Conservation (phyloP, 2,888 invertebrate species). For the Lepidochitona cinerea region DNA sequence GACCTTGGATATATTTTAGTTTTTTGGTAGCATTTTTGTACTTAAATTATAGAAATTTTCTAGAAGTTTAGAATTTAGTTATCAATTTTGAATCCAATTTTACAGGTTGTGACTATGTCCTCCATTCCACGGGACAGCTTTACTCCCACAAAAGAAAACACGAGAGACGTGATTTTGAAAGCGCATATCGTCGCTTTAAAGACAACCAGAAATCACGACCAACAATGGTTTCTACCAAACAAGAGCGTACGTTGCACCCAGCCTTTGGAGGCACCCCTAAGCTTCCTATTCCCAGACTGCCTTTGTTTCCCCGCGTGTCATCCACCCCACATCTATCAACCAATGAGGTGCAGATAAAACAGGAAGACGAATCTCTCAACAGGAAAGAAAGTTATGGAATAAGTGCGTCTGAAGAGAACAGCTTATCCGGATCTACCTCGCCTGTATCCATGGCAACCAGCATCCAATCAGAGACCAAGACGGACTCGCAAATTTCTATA, state of each 20-base stretch:
- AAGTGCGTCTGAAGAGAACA: not conserved
- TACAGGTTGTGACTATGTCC: constrained; percentile 87
- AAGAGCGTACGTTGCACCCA: not conserved
- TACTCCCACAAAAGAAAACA: constrained; percentile 98
- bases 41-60: no score
- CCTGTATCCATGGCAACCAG: not conserved
- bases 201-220: constrained; percentile 72
- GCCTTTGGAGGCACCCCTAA: not conserved
- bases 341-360: not conserved
- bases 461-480: not conserved
- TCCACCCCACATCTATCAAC: not conserved
- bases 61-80: no score
- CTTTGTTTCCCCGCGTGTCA: not conserved
- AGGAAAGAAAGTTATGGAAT: constrained; percentile 8
- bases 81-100: no score
- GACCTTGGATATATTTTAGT: no score
- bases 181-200: constrained; percentile 86
- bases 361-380: constrained; percentile 17
- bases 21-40: no score
- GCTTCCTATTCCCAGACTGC: not conserved
- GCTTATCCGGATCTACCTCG: not conserved
- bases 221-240: not conserved
- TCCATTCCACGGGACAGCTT: constrained; percentile 96
- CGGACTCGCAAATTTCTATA: not conserved
- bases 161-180: constrained; percentile 82